Conservation (phyloP, 1,140 invertebrate species). For the Apolygus lucorum region DNA sequence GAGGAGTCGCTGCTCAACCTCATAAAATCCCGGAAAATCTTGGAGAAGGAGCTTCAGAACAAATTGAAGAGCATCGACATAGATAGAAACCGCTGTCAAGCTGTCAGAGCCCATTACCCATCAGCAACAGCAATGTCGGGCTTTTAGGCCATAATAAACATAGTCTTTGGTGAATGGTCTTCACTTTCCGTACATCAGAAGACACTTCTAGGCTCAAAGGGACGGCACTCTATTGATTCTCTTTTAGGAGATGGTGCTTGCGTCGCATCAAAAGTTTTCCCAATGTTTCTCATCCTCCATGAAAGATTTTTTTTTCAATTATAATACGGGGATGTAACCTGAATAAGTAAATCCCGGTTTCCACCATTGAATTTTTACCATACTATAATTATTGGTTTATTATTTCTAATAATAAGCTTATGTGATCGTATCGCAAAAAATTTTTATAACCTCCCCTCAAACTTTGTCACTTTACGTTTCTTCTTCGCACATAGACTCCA, state of each 20-base stretch:
- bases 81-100: conserved; percentile 54
- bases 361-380: no score
- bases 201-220: not conserved
- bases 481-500: no score
- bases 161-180: not conserved
- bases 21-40: conserved; percentile 47
- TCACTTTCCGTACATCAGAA: not conserved
- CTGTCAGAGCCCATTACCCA: conserved; percentile 31
- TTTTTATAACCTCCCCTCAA: no score
- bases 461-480: no score
- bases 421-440: no score
- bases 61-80: conserved; percentile 61
- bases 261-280: no score
- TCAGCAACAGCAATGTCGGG: conserved; percentile 30
- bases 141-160: not conserved
- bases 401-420: no score
- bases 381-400: no score
- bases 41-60: conserved; percentile 62
- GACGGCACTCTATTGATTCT: not conserved
- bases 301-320: not conserved
- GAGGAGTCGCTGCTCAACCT: conserved; percentile 50
- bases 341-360: no score
- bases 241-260: no score
- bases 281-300: no score
- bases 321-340: not conserved